Evolutionary conservation across 2,888 invertebrate species (phyloP), one percentile per base, ranked within the genome.

Genomic region (Trypoxylon attenuatum): DNA sequence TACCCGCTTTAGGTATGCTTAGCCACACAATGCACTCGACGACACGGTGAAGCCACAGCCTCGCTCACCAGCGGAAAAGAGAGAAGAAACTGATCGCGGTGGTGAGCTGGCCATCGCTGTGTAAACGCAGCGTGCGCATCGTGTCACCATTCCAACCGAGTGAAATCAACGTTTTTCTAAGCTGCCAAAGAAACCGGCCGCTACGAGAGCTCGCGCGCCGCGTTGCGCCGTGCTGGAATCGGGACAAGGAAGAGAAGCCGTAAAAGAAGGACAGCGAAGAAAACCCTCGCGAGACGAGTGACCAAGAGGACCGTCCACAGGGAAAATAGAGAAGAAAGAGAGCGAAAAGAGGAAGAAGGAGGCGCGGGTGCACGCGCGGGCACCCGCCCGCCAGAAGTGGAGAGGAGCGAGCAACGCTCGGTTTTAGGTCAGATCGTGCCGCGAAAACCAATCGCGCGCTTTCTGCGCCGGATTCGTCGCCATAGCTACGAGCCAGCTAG

Each of bases 391-490:
- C 53, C 29, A 49, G 58, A 33, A 56, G 21, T 38, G 57, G 29
- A 29, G 51, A 27, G 56, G 62, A 33, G 43, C 80, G 79, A 80
- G 67, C 59, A 22, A 54, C 64, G 71, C 72, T 70, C 76, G 80
- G 76, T 85, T 85, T 84, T 84, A 85, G 85, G 84, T 84, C 85
- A 85, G 78, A 84, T 84, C 85, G 84, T 85, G 85, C 81, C 68
- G 80, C 78, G 85, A 85, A 85, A 85, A 82, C 81, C 83, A 85
- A 85, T 84, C 76, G 74, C 64, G 73, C 68, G 78, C 76, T 77
- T 67, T 73, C 71, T 71, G 63, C 62, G 60, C 65, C 66, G 61
- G 67, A 75, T 74, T 72, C 69, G 75, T 75, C 71, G 68, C 51
- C 56, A 74, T 64, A 63, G 71, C 67, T 58, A 68, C n/a, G n/a